Conservation (phyloP, 2,113 vertebrate genomes). For the Crocuta crocuta region DNA sequence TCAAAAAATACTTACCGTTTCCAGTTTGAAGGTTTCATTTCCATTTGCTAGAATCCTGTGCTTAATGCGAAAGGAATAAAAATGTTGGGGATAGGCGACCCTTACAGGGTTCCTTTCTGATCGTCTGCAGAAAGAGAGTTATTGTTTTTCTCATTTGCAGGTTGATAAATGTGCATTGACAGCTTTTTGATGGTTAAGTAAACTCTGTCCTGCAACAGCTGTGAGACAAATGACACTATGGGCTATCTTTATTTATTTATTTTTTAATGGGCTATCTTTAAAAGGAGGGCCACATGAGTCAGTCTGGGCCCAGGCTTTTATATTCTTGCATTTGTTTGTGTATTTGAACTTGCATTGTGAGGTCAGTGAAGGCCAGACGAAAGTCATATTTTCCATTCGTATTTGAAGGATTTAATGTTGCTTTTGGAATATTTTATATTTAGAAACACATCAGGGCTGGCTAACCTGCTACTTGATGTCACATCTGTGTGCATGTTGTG, state of each 20-base stretch:
- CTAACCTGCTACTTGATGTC: slow-evolving; percentile 13
- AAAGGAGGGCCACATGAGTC: slow-evolving; percentile 30
- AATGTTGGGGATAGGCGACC: background rate
- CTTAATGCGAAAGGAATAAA: background rate
- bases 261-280: slow-evolving; percentile 54
- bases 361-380: background rate
- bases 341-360: background rate
- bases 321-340: background rate
- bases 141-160: slow-evolving; percentile 79
- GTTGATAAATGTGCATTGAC: slow-evolving; percentile 72
- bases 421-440: slow-evolving; percentile 7
- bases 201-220: slow-evolving; percentile 81
- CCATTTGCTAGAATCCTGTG: background rate
- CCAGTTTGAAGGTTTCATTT: background rate
- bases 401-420: background rate
- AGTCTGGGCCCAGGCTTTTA: background rate
- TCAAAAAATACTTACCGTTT: background rate
- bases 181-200: slow-evolving; percentile 83
- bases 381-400: background rate
- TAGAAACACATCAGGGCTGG: background rate
- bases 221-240: slow-evolving; percentile 68
- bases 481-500: background rate
- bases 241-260: slow-evolving; percentile 47
- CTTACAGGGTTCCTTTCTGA: background rate
- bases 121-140: slow-evolving; percentile 29